Evolutionary conservation across 2,888 invertebrate genomes (phyloP), one percentile per base, ranked within the genome.

Genomic region (Ophion slaviceki): DNA sequence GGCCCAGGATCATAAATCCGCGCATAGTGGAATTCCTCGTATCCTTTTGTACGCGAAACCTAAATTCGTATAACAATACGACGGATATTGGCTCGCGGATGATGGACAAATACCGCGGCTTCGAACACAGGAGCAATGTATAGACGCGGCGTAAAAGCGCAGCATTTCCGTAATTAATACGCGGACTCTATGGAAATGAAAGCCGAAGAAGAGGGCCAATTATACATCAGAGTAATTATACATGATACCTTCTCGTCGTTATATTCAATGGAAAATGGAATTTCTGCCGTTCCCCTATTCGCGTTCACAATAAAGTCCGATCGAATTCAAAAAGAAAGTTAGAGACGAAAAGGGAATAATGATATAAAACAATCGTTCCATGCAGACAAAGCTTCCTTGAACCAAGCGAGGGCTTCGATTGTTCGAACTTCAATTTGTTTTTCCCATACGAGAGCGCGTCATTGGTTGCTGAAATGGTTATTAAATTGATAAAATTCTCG

Each of bases 161-260:
- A 5, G 20, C 45, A 7, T 32, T 59, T 11, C 62, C 36, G 47
- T 83, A 83, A 86, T 83, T 86, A 83, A 81, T 83, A 80, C 80
- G 68, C 74, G 74, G 40, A 24, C 17, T 45, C 4, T 11, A 1
- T 45, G 7, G 36, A 24, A 36, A 64, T 74, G 71, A 78, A 70
- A 75, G 32, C 53, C 14, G 76, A 59, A 74, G 66, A 7, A 67
- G 57, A 45, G 57, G 68, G n/a, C 5, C 45, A 14, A 61, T 24
- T n/a, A 64, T 79, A 20, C 53, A 53, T 32, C 66, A n/a, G 67
- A 32, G 24, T 2, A 45, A 10, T 61, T 61, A 7, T 61, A 61
- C 6, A 40, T n/a, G 64, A 53, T 62, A 20, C 8, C 45, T 47
- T n/a, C 2, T 61, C 62, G 57, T 72, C 36, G 17, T 53, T 28